Evolutionary conservation across 2,113 vertebrate species (phyloP), one percentile per base, ranked within the genome.

Genomic region (Himantopus leucocephalus): DNA sequence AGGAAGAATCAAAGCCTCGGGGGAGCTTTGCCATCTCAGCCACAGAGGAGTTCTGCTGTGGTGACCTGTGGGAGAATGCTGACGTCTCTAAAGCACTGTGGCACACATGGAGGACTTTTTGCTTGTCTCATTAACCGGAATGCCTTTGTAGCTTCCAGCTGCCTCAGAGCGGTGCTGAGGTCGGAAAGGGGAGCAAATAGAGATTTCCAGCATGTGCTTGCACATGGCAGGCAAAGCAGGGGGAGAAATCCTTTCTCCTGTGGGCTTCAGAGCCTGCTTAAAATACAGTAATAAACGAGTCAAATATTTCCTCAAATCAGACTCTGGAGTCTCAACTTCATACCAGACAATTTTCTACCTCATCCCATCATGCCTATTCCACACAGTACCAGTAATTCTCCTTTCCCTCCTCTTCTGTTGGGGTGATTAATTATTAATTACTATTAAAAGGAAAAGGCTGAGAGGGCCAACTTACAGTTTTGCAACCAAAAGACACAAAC

Each of bases 381-480:
- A 45, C 59, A 82, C 27, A 92, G 53, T 58, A 94, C 43, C 73
- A 91, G 56, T 68, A 96, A 96, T 84, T 91, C 85, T 87, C 73
- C 30, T 87, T 83, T 94, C 64, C 35, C 56, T 87, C 53, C 48
- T 92, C 78, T 92, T 94, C 70, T 82, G 26, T 87, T 92, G 43
- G 37, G 17, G 9, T 52, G 52, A 66, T 97, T 91, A 96, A 96
- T 89, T 82, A 92, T 96, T 95, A 72, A 97, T 83, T 93, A 67
- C 56, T 79, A 68, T 91, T 96, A 92, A 94, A 89, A 90, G 86
- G 59, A 86, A 81, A 85, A 82, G 43, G 41, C 76, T 84, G 48
- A 87, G 56, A 55, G 34, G 48, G 52, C 6, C 39, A 14, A 0
- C 58, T 92, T 79, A 37, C 58, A 87, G 58, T 85, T 91, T 92